A percentile compares a stretch with the other conserved stretches of the same genome.
Conservation (phyloP, 2,113 vertebrate genomes). For the Grus americana region DNA sequence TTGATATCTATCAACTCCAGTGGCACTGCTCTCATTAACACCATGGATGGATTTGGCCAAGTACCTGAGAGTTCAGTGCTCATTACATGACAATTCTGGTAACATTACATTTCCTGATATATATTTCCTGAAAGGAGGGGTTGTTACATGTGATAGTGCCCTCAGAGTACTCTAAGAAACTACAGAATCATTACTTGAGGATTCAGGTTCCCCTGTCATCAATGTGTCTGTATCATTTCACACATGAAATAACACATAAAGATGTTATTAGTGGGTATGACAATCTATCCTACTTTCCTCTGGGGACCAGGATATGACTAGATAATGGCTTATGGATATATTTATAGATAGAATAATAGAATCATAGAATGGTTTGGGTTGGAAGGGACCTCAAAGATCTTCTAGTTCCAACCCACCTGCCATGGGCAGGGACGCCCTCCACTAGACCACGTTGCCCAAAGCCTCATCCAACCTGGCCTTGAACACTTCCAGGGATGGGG, state of each 20-base stretch:
- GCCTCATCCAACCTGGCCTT: no score
- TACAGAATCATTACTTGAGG: not conserved
- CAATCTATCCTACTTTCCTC: not conserved
- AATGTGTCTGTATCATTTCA: not conserved
- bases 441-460: no score
- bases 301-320: slow-evolving; percentile 1
- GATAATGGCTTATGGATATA: slow-evolving; percentile 26
- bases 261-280: slow-evolving; percentile 33
- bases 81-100: not conserved
- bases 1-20: not conserved
- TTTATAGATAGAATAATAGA: not conserved
- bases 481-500: no score
- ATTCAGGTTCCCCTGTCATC: not conserved
- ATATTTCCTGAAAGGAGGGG: not conserved
- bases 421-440: no score
- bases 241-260: slow-evolving; percentile 16
- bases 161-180: not conserved
- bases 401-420: no score
- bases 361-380: no score
- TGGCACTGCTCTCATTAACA: not conserved
- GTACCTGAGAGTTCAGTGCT: not conserved
- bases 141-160: not conserved
- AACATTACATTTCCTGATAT: not conserved
- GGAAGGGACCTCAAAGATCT: no score
- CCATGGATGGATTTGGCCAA: not conserved